Evolutionary conservation across 2,797 vertebrate species (phyloP).

Genomic region (Steatocranus sp.): DNA sequence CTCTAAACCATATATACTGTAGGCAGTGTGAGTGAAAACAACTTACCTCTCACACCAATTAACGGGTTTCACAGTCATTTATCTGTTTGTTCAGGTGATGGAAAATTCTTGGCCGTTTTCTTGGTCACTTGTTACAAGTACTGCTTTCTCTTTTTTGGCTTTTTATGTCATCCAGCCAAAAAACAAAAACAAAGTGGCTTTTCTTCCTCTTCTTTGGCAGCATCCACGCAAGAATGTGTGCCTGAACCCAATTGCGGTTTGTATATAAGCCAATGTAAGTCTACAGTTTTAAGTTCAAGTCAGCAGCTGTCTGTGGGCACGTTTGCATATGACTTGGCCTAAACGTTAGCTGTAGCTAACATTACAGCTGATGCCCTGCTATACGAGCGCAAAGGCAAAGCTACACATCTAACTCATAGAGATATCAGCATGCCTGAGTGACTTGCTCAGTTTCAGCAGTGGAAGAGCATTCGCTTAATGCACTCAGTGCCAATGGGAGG

Average conservation of each 20-base stretch:
- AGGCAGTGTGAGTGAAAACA: neutral
- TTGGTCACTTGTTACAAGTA: neutral
- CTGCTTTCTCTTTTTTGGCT: neutral
- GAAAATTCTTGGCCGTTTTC: neutral
- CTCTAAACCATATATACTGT: neutral
- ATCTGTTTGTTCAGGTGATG: neutral
- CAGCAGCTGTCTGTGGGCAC: neutral
- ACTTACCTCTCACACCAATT: neutral
- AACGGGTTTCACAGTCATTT: neutral
- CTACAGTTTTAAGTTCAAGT: neutral
- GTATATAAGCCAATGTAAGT: neutral
- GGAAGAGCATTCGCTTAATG: conserved; percentile 30
- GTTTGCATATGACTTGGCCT: neutral
- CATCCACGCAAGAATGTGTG: neutral
- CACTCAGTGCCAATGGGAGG: conserved; percentile 26
- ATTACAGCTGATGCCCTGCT: neutral
- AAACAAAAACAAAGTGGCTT: neutral
- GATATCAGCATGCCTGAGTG: conserved; percentile 39
- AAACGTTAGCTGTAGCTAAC: neutral
- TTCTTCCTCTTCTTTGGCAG: neutral
- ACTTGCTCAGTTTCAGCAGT: conserved; percentile 14
- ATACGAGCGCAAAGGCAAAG: neutral
- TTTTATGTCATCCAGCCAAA: neutral
- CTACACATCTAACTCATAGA: conserved; percentile 3
- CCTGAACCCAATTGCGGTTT: neutral